Percentiles rank a stretch among this genome's conserved stretches.
These are phyloP conservation scores for Oreotragus oreotragus DNA, from an alignment of 2,113 vertebrate species.

Conservation along the genomic window DNA sequence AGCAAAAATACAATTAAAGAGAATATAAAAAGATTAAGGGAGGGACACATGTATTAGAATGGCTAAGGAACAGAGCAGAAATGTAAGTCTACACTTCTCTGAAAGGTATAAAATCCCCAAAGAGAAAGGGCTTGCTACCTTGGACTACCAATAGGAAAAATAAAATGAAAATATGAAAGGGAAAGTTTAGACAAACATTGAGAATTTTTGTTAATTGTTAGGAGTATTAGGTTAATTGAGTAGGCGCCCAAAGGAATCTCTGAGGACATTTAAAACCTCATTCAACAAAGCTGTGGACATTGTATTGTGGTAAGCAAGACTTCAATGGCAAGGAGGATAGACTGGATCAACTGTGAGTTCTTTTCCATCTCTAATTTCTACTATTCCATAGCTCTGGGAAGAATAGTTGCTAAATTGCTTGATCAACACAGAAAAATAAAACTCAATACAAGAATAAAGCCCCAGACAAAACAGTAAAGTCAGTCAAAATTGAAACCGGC, in stretches of 20 bases:
- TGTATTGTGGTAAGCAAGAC: constrained; percentile 28
- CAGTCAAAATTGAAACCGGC: constrained; percentile 58
- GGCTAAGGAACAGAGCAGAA: constrained; percentile 12
- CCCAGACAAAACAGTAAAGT: constrained; percentile 67
- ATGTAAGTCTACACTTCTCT: background rate
- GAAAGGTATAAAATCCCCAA: background rate
- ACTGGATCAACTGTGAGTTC: constrained; percentile 30
- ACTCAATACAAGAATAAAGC: constrained; percentile 64
- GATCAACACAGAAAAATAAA: constrained; percentile 62
- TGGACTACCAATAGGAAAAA: constrained; percentile 23
- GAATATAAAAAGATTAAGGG: background rate
- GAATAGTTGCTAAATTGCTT: constrained; percentile 69
- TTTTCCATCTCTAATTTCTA: constrained; percentile 64
- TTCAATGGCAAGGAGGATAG: constrained; percentile 36
- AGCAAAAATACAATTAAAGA: constrained; percentile 43
- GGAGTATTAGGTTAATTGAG: constrained; percentile 53
- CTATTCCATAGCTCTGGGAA: constrained; percentile 46
- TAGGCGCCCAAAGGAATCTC: constrained; percentile 36
- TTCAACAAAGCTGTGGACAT: constrained; percentile 48
- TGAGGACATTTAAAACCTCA: constrained; percentile 60
- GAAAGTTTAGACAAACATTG: constrained; percentile 36
- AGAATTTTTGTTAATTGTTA: constrained; percentile 45
- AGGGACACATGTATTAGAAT: background rate
- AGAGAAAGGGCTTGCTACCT: constrained; percentile 2
- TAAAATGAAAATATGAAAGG: constrained; percentile 51